A percentile compares a stretch with the other conserved stretches of the same genome.
phyloP scores from a whole-genome alignment of 2,888 invertebrate genomes.

The Erpobdella octoculata region DNA sequence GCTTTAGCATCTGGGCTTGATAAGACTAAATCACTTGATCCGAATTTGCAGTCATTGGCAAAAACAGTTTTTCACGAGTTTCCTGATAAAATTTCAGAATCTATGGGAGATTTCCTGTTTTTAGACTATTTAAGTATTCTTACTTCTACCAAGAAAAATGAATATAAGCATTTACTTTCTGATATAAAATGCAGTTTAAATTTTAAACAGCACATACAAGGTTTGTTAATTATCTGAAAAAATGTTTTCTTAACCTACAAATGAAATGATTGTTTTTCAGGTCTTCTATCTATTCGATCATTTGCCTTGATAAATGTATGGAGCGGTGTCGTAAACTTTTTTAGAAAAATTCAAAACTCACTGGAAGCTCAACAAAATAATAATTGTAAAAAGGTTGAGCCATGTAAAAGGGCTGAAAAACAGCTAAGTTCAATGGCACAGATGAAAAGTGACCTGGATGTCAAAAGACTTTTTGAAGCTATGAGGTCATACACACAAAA shows the following conservation, averaged over 20 bases:
- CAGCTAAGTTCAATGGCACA: no score
- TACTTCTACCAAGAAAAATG: slow-evolving; percentile 7
- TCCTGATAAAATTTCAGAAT: neutral
- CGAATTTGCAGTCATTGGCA: neutral
- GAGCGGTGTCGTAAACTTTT: neutral
- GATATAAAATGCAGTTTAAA: neutral
- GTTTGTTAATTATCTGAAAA: neutral
- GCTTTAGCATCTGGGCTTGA: slow-evolving; percentile 9
- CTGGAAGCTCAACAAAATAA: no score
- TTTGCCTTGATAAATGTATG: neutral
- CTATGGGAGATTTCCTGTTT: neutral
- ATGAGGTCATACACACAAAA: neutral
- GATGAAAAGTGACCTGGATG: no score
- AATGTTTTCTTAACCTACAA: neutral
- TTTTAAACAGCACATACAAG: neutral
- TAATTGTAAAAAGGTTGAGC: no score
- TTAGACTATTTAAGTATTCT: neutral
- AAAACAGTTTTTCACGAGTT: slow-evolving; percentile 10
- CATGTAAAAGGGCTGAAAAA: no score
- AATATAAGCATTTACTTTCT: neutral
- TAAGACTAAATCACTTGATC: neutral
- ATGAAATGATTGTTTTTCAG: neutral
- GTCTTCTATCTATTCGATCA: neutral
- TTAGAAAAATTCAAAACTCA: neutral
- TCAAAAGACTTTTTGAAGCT: neutral